Evolutionary conservation across 1,140 invertebrate species (phyloP).

Genomic region (Bursaphelenchus mucronatus): DNA sequence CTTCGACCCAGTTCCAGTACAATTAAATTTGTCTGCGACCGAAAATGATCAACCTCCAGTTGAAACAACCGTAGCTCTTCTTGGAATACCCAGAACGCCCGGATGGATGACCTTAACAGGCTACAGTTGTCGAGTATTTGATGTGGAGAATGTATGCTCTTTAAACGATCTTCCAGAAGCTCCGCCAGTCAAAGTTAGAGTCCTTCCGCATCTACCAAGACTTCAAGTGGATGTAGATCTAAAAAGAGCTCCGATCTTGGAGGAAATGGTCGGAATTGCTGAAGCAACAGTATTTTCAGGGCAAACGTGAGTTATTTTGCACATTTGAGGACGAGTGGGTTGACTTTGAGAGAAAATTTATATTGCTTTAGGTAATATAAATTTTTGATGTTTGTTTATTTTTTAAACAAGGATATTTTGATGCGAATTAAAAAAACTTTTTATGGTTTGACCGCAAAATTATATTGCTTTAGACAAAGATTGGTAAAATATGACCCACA

Average conservation of each 20-base stretch:
- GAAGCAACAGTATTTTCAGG: conserved; percentile 56
- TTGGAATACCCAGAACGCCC: conserved; percentile 54
- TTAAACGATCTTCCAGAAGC: conserved; percentile 27
- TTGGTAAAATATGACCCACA: too few relatives aligned
- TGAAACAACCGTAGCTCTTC: conserved; percentile 28
- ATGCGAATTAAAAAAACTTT: too few relatives aligned
- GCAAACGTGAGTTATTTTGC: conserved; percentile 41
- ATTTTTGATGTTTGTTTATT: too few relatives aligned
- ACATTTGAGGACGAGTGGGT: conserved; percentile 1
- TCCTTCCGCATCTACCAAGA: conserved; percentile 46
- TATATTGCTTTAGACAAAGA: too few relatives aligned
- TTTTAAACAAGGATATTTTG: too few relatives aligned
- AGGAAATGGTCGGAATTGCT: conserved; percentile 44
- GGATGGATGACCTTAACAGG: conserved; percentile 50
- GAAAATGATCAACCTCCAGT: background rate
- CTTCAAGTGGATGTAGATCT: conserved; percentile 43
- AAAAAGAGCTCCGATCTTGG: conserved; percentile 37
- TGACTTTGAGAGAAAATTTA: background rate
- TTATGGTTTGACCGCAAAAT: too few relatives aligned
- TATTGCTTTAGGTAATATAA: too few relatives aligned
- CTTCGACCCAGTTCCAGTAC: conserved; percentile 44
- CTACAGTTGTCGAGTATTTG: conserved; percentile 55
- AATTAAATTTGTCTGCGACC: conserved; percentile 46
- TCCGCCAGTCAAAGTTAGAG: conserved; percentile 41
- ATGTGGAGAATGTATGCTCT: conserved; percentile 52